These are phyloP conservation scores for Cantharis nigra DNA, from an alignment of 2,888 invertebrate genomes.

Conservation along the genomic window DNA sequence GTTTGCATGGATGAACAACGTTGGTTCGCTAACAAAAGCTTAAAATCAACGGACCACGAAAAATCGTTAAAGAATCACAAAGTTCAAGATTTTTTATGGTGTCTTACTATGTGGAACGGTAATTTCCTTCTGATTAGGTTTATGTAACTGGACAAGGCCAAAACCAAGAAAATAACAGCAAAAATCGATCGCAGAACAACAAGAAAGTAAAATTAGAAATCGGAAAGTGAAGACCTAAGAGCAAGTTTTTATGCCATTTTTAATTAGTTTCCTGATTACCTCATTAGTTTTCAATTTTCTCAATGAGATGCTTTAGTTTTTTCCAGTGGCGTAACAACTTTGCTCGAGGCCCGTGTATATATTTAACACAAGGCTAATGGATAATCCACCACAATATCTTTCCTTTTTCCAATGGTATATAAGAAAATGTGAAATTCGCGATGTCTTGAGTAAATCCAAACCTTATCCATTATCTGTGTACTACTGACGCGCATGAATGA, in stretches of 20 bases:
- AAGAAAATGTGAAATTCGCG: too few species aligned
- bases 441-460: too few species aligned
- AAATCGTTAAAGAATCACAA: slow-evolving; percentile 1
- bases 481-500: too few species aligned
- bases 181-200: background rate
- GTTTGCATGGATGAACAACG: slow-evolving; percentile 17
- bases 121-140: background rate
- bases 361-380: too few species aligned
- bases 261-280: background rate
- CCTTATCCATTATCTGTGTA: too few species aligned
- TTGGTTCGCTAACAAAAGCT: slow-evolving; percentile 7
- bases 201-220: background rate
- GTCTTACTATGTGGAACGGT: background rate
- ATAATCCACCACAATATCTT: too few species aligned
- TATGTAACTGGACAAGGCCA: background rate
- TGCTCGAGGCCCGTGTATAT: too few species aligned
- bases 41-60: slow-evolving; percentile 11
- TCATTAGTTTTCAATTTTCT: background rate
- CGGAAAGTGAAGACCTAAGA: background rate
- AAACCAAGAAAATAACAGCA: background rate
- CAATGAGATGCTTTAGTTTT: background rate
- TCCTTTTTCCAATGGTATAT: too few species aligned
- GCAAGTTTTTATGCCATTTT: background rate
- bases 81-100: background rate
- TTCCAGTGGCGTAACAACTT: too few species aligned